Evolutionary conservation across 2,113 vertebrate genomes (phyloP), one percentile per base, ranked within the genome.

Genomic region (Corydoras maculifer): DNA sequence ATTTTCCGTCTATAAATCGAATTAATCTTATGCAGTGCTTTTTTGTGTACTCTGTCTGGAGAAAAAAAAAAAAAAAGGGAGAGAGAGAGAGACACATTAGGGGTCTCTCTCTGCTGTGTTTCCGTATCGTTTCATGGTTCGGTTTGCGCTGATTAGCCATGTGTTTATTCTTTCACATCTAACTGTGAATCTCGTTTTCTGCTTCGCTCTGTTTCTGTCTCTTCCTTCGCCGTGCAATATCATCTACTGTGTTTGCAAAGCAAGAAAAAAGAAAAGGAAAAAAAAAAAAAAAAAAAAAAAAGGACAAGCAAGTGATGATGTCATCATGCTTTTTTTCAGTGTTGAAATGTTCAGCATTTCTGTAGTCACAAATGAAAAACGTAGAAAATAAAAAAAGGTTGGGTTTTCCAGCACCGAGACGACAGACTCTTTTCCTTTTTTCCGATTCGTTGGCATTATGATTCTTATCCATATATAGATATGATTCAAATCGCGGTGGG

Each of bases 371-470:
- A 62, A 62, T 43, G n/a, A 89, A 91, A 91, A 89, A 93, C 91
- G 91, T 96, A 95, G 92, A 95, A 91, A 97, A 96, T 95, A 97
- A 97, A 97, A 96, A 94, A 95, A 96, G 6, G 92, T 94, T 96
- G 94, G 91, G 90, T 93, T 95, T 95, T 96, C 93, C 94, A 95
- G 90, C 94, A 92, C 92, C 90, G 94, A 92, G 90, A 88, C 91
- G 89, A 82, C 86, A 87, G 86, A 82, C 69, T 87, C 82, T 25
- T 1, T 25, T 25, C 18, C 18, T 25, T 25, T 25, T 25, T 25
- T 25, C 2, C 18, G 18, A 25, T n/a, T n/a, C n/a, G n/a, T n/a
- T n/a, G n/a, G n/a, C n/a, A n/a, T n/a, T n/a, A n/a, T n/a, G n/a
- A n/a, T n/a, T n/a, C n/a, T n/a, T n/a, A n/a, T n/a, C n/a, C n/a